Evolutionary conservation across 2,888 invertebrate genomes (phyloP).

Genomic region (Leptinotarsa rubiginosa): DNA sequence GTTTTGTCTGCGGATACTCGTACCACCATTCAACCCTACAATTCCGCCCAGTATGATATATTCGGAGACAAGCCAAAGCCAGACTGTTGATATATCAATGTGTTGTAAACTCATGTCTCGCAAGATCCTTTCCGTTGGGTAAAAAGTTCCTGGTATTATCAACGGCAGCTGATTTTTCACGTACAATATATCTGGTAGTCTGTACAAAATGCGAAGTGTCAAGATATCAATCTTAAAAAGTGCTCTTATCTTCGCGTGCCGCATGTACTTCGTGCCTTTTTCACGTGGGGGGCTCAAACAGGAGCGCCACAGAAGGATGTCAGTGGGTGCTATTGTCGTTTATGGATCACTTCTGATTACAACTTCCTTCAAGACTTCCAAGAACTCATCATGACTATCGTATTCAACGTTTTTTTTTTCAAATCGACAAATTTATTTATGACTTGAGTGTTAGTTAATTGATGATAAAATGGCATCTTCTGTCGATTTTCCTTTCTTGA

Average conservation of each 20-base stretch:
- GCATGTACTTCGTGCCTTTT: slow-evolving; percentile 41
- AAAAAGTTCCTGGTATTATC: not conserved
- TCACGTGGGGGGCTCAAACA: slow-evolving; percentile 39
- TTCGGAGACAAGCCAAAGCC: slow-evolving; percentile 4
- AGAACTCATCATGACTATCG: too few relatives aligned
- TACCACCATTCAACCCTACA: slow-evolving; percentile 2
- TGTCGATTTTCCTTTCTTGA: too few relatives aligned
- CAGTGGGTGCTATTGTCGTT: slow-evolving; percentile 1
- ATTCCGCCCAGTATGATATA: slow-evolving; percentile 3
- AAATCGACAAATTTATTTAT: too few relatives aligned
- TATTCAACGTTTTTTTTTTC: too few relatives aligned
- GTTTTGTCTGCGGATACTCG: not conserved
- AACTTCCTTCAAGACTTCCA: too few relatives aligned
- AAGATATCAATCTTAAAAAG: slow-evolving; percentile 44
- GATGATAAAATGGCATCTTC: too few relatives aligned
- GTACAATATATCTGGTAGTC: slow-evolving; percentile 24
- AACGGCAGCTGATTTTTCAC: slow-evolving; percentile 15
- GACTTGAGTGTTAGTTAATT: too few relatives aligned
- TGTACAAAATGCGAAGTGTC: slow-evolving; percentile 41
- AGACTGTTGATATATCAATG: slow-evolving; percentile 11
- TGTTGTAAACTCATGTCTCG: slow-evolving; percentile 8
- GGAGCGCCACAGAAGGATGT: slow-evolving; percentile 27
- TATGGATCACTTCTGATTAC: not conserved
- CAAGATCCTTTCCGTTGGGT: slow-evolving; percentile 3
- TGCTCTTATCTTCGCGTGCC: slow-evolving; percentile 45